Percentiles rank a stretch among this genome's conserved stretches.
phyloP scores from a whole-genome alignment of 2,113 vertebrate genomes.

The Thamnophis sirtalis region DNA sequence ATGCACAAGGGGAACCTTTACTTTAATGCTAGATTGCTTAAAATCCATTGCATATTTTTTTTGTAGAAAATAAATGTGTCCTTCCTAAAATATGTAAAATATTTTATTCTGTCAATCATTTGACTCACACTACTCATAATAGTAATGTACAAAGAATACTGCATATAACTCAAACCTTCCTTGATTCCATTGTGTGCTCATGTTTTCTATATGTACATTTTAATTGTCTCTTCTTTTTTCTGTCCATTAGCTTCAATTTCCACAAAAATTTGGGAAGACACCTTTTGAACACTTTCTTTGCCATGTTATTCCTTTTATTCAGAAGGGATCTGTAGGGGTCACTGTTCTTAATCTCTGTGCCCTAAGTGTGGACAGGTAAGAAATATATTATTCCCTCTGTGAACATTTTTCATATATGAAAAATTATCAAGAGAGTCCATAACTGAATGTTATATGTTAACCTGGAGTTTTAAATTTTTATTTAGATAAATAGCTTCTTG shows the following conservation, averaged over 20 bases:
- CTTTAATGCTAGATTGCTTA: neutral
- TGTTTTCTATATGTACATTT: neutral
- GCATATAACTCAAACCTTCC: neutral
- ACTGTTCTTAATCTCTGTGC: conserved; percentile 95
- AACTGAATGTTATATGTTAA: neutral
- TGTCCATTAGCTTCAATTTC: conserved; percentile 79
- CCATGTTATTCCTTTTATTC: conserved; percentile 92
- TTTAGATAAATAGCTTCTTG: neutral
- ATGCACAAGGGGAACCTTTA: neutral
- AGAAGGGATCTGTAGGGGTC: conserved; percentile 97
- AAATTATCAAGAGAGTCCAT: neutral
- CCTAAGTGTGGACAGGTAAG: conserved; percentile 96
- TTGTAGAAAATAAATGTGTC: neutral
- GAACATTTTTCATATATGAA: neutral
- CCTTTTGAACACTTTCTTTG: conserved; percentile 82
- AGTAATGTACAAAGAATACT: neutral
- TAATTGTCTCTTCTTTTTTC: conserved; percentile 41
- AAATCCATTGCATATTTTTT: neutral
- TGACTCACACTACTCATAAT: no score
- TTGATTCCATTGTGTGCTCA: neutral
- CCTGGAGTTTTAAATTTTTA: neutral
- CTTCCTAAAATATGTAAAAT: conserved; percentile 11
- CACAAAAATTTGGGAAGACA: conserved; percentile 78
- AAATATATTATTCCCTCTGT: conserved; percentile 19
- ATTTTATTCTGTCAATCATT: neutral